Conservation (phyloP, 2,113 vertebrate genomes). For the Nothocercus nigrocapillus region DNA sequence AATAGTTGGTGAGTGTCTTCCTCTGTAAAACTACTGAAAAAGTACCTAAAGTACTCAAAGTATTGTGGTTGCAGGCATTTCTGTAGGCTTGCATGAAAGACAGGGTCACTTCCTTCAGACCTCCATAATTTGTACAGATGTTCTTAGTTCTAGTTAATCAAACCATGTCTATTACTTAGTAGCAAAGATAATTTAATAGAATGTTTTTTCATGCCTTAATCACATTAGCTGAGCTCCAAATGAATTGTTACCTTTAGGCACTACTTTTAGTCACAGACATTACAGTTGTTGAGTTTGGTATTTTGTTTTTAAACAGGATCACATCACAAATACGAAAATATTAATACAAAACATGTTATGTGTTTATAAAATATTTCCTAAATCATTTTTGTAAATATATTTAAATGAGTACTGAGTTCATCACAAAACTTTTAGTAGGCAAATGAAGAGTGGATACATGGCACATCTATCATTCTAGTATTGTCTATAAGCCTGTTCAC, state of each 20-base stretch:
- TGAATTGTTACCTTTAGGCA: slow-evolving; percentile 47
- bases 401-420: neutral
- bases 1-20: neutral
- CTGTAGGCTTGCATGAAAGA: neutral
- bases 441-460: neutral
- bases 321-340: neutral
- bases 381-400: neutral
- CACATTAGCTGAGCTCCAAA: slow-evolving; percentile 40
- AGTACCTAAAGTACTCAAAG: neutral
- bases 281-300: neutral
- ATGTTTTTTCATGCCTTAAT: slow-evolving; percentile 66
- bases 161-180: slow-evolving; percentile 34
- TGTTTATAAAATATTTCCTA: neutral
- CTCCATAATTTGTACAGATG: slow-evolving; percentile 66
- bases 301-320: neutral
- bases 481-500: neutral
- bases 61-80: slow-evolving; percentile 52
- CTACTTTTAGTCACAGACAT: neutral
- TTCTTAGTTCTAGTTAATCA: slow-evolving; percentile 61
- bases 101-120: neutral
- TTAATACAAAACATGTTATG: neutral
- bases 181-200: slow-evolving; percentile 44
- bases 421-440: neutral
- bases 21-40: neutral
- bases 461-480: neutral